Evolutionary conservation across 1,140 invertebrate genomes (phyloP).

Genomic region (Prorops nasuta): DNA sequence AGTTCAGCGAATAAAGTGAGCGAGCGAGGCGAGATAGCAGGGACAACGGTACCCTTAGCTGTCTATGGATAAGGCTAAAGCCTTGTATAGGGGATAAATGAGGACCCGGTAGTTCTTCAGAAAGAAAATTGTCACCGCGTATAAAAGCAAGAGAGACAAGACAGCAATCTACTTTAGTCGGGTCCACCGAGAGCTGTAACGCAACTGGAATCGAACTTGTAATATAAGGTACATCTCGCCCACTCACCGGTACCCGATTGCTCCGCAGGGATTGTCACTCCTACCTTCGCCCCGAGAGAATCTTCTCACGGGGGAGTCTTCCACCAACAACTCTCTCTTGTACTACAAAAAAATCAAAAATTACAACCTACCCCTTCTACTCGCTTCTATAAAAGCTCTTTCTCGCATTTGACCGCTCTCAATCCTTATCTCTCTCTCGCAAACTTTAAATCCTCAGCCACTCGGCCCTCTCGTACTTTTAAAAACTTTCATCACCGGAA

Average conservation of each 20-base stretch:
- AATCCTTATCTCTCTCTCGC: not conserved
- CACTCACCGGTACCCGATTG: slow-evolving; percentile 32
- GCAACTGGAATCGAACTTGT: slow-evolving; percentile 46
- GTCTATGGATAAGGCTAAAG: too few relatives aligned
- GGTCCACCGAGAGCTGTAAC: slow-evolving; percentile 39
- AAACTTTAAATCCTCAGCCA: too few relatives aligned
- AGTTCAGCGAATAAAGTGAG: slow-evolving; percentile 29
- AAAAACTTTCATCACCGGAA: too few relatives aligned
- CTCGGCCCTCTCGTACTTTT: not conserved
- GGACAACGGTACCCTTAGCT: too few relatives aligned
- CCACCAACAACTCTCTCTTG: too few relatives aligned
- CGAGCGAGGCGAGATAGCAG: too few relatives aligned
- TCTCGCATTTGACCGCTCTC: slow-evolving; percentile 5
- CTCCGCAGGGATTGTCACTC: slow-evolving; percentile 24
- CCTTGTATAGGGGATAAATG: too few relatives aligned
- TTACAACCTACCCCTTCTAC: not conserved
- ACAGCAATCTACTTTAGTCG: slow-evolving; percentile 34
- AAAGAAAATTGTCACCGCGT: slow-evolving; percentile 8
- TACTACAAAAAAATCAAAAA: too few relatives aligned
- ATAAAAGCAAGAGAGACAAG: slow-evolving; percentile 25
- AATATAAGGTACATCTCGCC: slow-evolving; percentile 40
- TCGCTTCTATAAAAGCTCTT: slow-evolving; percentile 6
- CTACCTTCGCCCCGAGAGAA: slow-evolving; percentile 11
- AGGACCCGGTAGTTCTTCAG: too few relatives aligned
- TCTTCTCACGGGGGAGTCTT: too few relatives aligned